phyloP scores from a whole-genome alignment of 2,113 vertebrate species.

The Polypterus senegalus region DNA sequence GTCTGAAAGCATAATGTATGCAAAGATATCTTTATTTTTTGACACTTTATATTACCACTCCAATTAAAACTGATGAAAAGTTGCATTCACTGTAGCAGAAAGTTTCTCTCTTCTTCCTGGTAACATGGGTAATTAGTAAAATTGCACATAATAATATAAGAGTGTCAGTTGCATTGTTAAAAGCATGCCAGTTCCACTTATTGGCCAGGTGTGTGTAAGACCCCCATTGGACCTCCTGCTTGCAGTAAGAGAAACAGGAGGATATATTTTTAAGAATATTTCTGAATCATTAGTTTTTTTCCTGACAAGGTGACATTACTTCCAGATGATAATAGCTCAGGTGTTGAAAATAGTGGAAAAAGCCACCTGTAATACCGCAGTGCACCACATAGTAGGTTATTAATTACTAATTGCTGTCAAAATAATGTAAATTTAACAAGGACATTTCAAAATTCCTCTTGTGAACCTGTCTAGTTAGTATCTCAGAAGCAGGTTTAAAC shows the following conservation, averaged over 20 bases:
- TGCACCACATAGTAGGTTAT: conserved; percentile 13
- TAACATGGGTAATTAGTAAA: conserved; percentile 17
- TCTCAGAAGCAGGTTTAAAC: too few species aligned
- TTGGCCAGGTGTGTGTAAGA: conserved; percentile 10
- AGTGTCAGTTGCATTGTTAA: conserved; percentile 22
- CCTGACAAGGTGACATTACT: conserved; percentile 18
- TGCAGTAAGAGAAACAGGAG: conserved; percentile 5
- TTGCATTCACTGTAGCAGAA: background rate
- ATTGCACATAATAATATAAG: conserved; percentile 22
- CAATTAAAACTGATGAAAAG: too few species aligned
- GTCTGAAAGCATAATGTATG: too few species aligned
- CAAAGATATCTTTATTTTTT: too few species aligned
- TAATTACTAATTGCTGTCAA: conserved; percentile 15
- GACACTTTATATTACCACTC: too few species aligned
- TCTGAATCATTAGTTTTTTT: conserved; percentile 8
- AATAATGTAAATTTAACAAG: conserved; percentile 9
- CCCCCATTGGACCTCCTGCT: conserved; percentile 9
- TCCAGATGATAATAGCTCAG: conserved; percentile 9
- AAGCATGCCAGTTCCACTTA: conserved; percentile 18
- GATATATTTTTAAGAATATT: background rate
- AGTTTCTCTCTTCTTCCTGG: background rate
- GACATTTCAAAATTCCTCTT: conserved; percentile 12
- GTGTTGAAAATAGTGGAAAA: background rate
- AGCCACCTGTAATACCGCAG: conserved; percentile 11
- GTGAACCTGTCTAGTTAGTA: conserved; percentile 9